Percentiles rank a stretch among this genome's conserved stretches.
phyloP scores from a whole-genome alignment of 2,797 vertebrate species.

The Fringilla coelebs region DNA sequence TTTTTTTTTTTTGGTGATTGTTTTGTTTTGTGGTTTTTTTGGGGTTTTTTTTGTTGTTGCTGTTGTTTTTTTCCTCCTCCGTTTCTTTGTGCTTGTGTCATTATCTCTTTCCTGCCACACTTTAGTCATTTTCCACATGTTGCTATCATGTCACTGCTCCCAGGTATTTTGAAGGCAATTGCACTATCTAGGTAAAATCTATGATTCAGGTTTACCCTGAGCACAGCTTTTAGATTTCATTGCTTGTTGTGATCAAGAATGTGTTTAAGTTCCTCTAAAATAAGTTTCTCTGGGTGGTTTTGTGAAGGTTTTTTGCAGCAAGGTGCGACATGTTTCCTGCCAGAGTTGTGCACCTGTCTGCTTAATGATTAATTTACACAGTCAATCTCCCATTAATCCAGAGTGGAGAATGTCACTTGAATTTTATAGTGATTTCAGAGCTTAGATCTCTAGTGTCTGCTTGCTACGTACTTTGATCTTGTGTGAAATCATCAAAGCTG shows the following conservation, averaged over 20 bases:
- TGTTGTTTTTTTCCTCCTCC: fast-evolving
- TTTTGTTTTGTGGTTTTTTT: not conserved
- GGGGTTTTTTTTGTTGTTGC: not conserved
- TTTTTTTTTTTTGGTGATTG: not conserved
- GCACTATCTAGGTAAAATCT: not conserved
- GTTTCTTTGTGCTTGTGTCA: not conserved
- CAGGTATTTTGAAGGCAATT: not conserved
- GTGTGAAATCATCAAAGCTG: not conserved
- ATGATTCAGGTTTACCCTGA: not conserved
- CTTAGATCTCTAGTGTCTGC: not conserved
- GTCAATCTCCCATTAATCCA: not conserved
- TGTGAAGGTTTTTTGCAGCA: not conserved
- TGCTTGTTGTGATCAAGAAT: fast-evolving
- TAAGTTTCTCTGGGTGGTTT: not conserved
- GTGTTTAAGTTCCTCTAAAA: not conserved
- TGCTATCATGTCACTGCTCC: not conserved
- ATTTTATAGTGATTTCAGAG: not conserved
- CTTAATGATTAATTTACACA: not conserved
- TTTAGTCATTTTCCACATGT: not conserved
- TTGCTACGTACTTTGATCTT: not conserved
- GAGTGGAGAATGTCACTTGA: not conserved
- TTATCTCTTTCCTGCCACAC: not conserved
- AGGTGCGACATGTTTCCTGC: not conserved
- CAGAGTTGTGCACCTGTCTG: not conserved
- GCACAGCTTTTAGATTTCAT: not conserved